A percentile compares a stretch with the other conserved stretches of the same genome.
Conservation (phyloP, 1,140 invertebrate genomes). For the Marisa cornuarietis region DNA sequence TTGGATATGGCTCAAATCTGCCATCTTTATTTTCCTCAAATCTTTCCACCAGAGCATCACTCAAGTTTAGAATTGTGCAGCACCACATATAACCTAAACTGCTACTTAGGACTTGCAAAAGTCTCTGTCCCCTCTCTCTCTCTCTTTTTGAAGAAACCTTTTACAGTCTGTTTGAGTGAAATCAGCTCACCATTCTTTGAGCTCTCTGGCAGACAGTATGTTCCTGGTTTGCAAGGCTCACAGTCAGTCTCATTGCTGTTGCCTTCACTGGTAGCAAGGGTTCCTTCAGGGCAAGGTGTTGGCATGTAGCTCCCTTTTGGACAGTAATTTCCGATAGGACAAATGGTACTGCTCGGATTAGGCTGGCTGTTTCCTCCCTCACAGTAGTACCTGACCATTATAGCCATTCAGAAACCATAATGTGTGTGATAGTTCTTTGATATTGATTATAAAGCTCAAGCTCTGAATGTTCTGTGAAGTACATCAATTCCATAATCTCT, state of each 20-base stretch:
- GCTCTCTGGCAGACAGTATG: conserved; percentile 59
- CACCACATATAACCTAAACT: background rate
- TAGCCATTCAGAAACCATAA: background rate
- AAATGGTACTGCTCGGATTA: conserved; percentile 49
- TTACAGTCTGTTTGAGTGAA: background rate
- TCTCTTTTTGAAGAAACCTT: background rate
- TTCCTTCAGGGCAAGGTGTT: conserved; percentile 56
- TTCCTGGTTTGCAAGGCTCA: conserved; percentile 57
- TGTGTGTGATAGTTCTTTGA: background rate
- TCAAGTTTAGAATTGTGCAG: background rate
- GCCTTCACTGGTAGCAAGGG: conserved; percentile 53
- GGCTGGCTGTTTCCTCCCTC: conserved; percentile 55
- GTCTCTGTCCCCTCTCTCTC: too few relatives aligned
- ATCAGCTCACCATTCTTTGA: conserved; percentile 52
- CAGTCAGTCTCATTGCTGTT: conserved; percentile 56
- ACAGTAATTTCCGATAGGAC: conserved; percentile 63
- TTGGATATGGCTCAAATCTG: too few relatives aligned
- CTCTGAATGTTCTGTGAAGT: background rate
- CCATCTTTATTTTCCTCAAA: too few relatives aligned
- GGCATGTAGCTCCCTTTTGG: conserved; percentile 58
- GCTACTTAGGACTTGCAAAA: too few relatives aligned
- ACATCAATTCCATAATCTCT: background rate
- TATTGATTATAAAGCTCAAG: background rate
- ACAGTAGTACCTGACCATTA: conserved; percentile 55
- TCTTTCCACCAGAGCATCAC: too few relatives aligned